phyloP scores from a whole-genome alignment of 30 jellyfish, hydroid and myxozoan genomes.

The Turritopsis dohrnii region DNA sequence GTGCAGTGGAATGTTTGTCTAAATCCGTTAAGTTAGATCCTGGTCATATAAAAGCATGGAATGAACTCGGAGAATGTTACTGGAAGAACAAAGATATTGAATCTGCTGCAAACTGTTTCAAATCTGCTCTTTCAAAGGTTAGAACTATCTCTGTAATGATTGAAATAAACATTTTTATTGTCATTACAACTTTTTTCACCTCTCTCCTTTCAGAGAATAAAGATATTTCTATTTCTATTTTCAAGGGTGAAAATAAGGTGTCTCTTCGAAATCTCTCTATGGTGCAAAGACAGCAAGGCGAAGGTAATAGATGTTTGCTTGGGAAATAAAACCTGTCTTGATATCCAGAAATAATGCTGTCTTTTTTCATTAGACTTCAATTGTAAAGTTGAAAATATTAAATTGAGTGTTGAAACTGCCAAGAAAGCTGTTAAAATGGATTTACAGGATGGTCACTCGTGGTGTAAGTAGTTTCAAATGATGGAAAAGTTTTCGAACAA shows the following conservation, averaged over 20 bases:
- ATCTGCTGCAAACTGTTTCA: slow-evolving; percentile 80
- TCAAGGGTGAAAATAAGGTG: slow-evolving; percentile 65
- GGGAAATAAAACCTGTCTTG: neutral
- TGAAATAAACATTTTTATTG: no score
- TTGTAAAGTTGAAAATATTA: slow-evolving; percentile 46
- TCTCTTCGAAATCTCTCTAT: slow-evolving; percentile 80
- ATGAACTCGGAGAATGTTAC: slow-evolving; percentile 91
- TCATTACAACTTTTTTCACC: no score
- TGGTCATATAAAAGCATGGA: slow-evolving; percentile 83
- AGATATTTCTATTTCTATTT: neutral
- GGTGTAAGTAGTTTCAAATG: no score
- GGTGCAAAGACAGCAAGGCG: slow-evolving; percentile 94
- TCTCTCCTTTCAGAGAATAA: neutral
- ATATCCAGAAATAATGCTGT: neutral
- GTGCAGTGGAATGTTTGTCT: slow-evolving; percentile 86
- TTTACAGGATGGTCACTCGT: slow-evolving; percentile 81
- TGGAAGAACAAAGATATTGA: slow-evolving; percentile 90
- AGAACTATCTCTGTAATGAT: no score
- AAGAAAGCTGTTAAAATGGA: slow-evolving; percentile 85
- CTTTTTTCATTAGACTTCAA: slow-evolving; percentile 42
- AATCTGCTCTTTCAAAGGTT: slow-evolving; percentile 76
- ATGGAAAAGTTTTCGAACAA: no score
- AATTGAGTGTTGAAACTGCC: slow-evolving; percentile 83
- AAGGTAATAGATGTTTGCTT: slow-evolving; percentile 42
- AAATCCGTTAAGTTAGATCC: slow-evolving; percentile 95